phyloP scores from a whole-genome alignment of 2,888 invertebrate species.

The Zonitis immaculata region DNA sequence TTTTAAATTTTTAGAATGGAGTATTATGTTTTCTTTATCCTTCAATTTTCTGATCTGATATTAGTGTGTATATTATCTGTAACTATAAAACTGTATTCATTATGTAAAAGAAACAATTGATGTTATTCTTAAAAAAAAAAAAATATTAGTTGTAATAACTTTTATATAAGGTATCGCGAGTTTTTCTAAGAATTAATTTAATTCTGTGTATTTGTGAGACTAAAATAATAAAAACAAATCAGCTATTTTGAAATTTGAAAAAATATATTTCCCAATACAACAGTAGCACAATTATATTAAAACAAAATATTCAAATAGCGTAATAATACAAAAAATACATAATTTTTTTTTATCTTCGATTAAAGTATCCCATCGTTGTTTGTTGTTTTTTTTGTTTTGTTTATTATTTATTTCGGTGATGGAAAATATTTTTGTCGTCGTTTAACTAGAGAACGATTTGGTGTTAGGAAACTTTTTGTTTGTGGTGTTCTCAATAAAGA shows the following conservation, averaged over 20 bases:
- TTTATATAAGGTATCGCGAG: not conserved
- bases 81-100: not conserved
- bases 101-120: not conserved
- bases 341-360: too few species aligned
- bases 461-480: constrained; percentile 26
- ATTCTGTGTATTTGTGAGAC: not conserved
- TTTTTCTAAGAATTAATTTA: not conserved
- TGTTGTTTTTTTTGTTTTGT: too few species aligned
- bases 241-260: not conserved
- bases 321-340: too few species aligned
- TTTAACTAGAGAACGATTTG: constrained; percentile 13
- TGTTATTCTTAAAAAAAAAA: not conserved
- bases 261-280: too few species aligned
- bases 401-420: constrained; percentile 6
- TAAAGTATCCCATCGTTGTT: too few species aligned
- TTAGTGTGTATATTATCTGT: not conserved
- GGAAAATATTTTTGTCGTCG: constrained; percentile 14
- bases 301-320: too few species aligned
- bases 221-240: not conserved
- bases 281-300: too few species aligned
- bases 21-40: not conserved
- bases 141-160: not conserved
- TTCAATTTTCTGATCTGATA: not conserved
- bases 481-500: constrained; percentile 34
- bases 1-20: not conserved